phyloP scores from a whole-genome alignment of 2,888 invertebrate genomes.

The Plutella xylostella region DNA sequence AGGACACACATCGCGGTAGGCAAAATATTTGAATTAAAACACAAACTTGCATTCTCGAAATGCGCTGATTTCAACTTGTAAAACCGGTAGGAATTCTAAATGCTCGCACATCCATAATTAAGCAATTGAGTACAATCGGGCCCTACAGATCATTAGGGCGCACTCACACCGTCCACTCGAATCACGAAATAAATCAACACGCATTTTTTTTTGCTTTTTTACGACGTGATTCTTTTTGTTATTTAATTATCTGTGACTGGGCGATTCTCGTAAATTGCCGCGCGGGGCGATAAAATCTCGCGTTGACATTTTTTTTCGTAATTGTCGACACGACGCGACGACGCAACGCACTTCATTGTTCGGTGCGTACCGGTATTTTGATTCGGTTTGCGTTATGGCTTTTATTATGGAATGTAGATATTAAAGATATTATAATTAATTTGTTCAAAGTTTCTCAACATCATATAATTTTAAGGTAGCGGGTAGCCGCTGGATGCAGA shows the following conservation, averaged over 20 bases:
- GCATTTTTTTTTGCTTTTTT: constrained; percentile 29
- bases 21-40: no score
- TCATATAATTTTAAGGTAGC: no score
- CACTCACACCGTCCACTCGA: constrained; percentile 17
- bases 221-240: constrained; percentile 37
- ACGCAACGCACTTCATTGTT: constrained; percentile 27
- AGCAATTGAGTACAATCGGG: constrained; percentile 1
- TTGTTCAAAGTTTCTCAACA: neutral
- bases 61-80: neutral
- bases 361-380: neutral
- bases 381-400: neutral
- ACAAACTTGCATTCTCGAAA: neutral
- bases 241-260: constrained; percentile 55
- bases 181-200: constrained; percentile 36
- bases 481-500: no score
- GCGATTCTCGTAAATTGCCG: constrained; percentile 42
- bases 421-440: neutral
- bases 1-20: no score
- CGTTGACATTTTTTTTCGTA: constrained; percentile 24
- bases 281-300: constrained; percentile 28
- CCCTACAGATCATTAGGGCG: constrained; percentile 10
- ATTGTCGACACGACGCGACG: constrained; percentile 26
- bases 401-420: neutral
- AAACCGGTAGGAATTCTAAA: no score
- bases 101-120: constrained; percentile 2